Percentiles rank a stretch among this genome's conserved stretches.
Evolutionary conservation across 2,113 vertebrate species (phyloP).

Genomic region (Stegostoma tigrinum): DNA sequence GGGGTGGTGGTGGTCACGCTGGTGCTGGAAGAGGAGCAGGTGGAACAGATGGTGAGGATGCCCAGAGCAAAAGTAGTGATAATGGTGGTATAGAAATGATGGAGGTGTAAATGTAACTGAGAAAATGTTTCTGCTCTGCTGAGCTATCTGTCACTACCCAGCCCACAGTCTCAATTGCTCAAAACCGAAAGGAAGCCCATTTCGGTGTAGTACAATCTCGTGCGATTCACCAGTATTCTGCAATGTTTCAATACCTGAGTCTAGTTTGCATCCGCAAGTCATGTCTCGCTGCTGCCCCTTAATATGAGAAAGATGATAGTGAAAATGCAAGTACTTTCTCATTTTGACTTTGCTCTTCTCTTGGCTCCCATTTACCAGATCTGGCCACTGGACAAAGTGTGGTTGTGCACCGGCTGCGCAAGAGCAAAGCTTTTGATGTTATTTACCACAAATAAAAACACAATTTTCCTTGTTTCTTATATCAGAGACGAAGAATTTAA

Average conservation of each 20-base stretch:
- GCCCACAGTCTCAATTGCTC: neutral
- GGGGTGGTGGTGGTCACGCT: too few relatives aligned
- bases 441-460: neutral
- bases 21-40: too few relatives aligned
- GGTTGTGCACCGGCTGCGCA: neutral
- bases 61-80: too few relatives aligned
- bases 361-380: neutral
- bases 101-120: too few relatives aligned
- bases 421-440: neutral
- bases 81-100: too few relatives aligned
- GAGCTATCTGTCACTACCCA: neutral
- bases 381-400: neutral
- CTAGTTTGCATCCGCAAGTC: neutral
- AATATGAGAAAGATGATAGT: neutral
- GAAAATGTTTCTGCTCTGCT: too few relatives aligned
- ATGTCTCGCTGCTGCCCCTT: neutral
- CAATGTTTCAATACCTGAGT: neutral
- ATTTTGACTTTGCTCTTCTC: neutral
- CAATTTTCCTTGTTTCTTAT: constrained; percentile 44
- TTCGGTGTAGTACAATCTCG: neutral
- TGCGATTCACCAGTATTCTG: neutral
- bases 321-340: neutral
- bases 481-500: constrained; percentile 82
- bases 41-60: too few relatives aligned
- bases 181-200: neutral